phyloP scores from a whole-genome alignment of 2,113 vertebrate genomes.

The Hippolais icterina region DNA sequence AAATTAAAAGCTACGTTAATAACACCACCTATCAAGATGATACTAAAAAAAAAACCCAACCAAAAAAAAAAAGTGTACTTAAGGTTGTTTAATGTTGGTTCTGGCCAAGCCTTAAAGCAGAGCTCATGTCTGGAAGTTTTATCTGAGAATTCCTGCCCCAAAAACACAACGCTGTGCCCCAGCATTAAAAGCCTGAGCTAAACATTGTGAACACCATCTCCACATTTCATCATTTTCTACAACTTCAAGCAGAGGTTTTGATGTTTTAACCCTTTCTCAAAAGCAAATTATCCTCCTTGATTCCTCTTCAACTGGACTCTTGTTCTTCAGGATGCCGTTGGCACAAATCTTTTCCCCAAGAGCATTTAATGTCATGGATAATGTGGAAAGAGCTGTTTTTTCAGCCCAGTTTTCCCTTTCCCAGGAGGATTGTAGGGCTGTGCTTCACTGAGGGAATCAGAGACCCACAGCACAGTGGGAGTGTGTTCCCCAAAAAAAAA shows the following conservation, averaged over 20 bases:
- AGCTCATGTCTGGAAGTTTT: slow-evolving; percentile 4
- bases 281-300: not conserved
- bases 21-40: slow-evolving; percentile 25
- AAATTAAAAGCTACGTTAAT: not conserved
- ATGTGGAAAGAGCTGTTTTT: not conserved
- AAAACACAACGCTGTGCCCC: not conserved
- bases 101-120: slow-evolving; percentile 27
- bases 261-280: not conserved
- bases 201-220: not conserved
- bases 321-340: not conserved
- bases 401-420: not conserved
- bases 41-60: not conserved
- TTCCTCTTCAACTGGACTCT: not conserved
- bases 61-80: not conserved
- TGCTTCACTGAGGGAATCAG: not conserved
- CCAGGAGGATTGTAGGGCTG: not conserved
- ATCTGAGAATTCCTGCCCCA: not conserved
- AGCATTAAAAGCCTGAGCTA: not conserved
- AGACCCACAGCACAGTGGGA: not conserved
- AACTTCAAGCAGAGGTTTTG: not conserved
- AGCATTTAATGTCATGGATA: not conserved
- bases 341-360: not conserved
- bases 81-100: not conserved
- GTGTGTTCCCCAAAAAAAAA: not conserved
- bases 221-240: not conserved